These are phyloP conservation scores for Sogatella furcifera DNA, from an alignment of 1,140 invertebrate species.

Conservation along the genomic window DNA sequence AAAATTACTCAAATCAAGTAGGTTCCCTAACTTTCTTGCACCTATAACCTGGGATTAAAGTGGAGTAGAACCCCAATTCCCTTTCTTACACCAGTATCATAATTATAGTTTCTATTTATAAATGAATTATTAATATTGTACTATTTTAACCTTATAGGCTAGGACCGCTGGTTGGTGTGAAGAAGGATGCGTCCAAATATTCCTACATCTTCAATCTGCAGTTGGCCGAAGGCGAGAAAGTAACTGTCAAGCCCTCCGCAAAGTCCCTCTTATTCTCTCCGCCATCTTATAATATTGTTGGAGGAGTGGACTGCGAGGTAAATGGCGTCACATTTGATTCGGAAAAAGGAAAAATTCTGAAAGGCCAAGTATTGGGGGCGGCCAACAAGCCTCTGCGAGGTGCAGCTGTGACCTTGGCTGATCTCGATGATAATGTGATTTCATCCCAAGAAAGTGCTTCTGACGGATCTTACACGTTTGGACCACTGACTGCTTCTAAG, in stretches of 20 bases:
- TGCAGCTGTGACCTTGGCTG: conserved; percentile 46
- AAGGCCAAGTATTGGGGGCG: conserved; percentile 29
- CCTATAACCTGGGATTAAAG: too few relatives aligned
- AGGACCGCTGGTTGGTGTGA: conserved; percentile 29
- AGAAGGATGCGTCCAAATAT: conserved; percentile 6
- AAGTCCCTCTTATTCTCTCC: conserved; percentile 63
- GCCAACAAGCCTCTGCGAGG: conserved; percentile 52
- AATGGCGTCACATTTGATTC: conserved; percentile 42
- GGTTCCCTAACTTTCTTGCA: too few relatives aligned
- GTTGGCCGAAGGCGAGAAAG: conserved; percentile 41
- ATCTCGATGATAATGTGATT: conserved; percentile 33
- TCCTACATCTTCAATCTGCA: conserved; percentile 36
- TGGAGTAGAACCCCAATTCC: too few relatives aligned
- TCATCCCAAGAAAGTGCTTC: conserved; percentile 37
- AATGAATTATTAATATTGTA: too few relatives aligned
- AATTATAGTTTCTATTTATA: too few relatives aligned
- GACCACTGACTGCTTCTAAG: conserved; percentile 54
- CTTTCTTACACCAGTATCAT: too few relatives aligned
- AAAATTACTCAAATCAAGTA: too few relatives aligned
- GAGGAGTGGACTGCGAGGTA: conserved; percentile 60
- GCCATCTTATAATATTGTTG: conserved; percentile 43
- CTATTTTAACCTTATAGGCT: conserved; percentile 20
- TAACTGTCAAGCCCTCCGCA: conserved; percentile 48
- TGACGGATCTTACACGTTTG: conserved; percentile 67
- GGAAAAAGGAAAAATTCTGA: conserved; percentile 43